Evolutionary conservation across 2,113 vertebrate genomes (phyloP).

Genomic region (Origma solitaria): DNA sequence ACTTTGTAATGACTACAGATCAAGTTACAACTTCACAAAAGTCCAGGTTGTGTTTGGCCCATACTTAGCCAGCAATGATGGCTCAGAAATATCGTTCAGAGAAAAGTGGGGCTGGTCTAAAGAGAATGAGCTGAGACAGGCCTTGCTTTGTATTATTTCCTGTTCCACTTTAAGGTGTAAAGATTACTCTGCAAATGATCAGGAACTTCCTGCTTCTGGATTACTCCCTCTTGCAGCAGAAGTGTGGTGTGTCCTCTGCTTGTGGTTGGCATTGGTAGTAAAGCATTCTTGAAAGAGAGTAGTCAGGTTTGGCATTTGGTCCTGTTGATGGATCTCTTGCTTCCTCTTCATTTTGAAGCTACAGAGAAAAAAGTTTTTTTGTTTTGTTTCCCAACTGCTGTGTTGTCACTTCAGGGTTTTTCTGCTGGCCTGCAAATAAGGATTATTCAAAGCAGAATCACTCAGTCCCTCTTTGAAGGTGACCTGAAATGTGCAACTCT

Average conservation of each 20-base stretch:
- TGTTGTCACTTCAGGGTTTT: background rate
- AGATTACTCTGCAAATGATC: background rate
- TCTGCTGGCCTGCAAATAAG: background rate
- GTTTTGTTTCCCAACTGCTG: background rate
- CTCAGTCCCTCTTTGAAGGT: background rate
- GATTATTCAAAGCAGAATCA: background rate
- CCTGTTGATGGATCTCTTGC: rapidly evolving
- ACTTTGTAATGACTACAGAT: background rate
- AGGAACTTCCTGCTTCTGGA: background rate
- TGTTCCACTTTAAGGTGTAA: background rate
- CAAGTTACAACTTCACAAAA: background rate
- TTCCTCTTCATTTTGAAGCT: background rate
- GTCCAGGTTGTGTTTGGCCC: background rate
- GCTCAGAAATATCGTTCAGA: background rate
- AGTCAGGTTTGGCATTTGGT: background rate
- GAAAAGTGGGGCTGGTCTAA: background rate
- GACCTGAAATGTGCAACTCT: background rate
- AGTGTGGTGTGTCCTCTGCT: background rate
- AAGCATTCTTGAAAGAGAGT: background rate
- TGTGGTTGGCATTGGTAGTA: background rate
- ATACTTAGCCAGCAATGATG: background rate
- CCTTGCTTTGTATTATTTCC: background rate
- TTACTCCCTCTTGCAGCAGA: background rate
- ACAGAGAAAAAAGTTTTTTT: background rate
- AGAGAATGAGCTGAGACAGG: background rate